Percentiles rank a stretch among this genome's conserved stretches.
Conservation (phyloP, 2,797 vertebrate species). For the Sardinella longiceps region DNA sequence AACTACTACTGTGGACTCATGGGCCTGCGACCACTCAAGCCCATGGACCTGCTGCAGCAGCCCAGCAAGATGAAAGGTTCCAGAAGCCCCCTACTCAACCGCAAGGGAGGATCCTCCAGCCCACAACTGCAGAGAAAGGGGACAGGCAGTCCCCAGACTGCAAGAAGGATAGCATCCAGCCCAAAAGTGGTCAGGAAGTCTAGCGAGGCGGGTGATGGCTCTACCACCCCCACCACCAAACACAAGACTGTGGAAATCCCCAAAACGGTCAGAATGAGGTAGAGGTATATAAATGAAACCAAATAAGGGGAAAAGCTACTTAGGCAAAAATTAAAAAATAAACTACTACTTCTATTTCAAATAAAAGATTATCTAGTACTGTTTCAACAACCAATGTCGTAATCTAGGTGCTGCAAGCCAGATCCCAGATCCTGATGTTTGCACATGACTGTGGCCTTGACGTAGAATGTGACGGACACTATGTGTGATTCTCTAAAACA, state of each 20-base stretch:
- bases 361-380: background rate
- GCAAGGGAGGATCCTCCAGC: slow-evolving; percentile 84
- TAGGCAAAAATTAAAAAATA: background rate
- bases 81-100: slow-evolving; percentile 84
- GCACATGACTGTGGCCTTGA: slow-evolving; percentile 2
- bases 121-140: slow-evolving; percentile 89
- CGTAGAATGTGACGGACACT: slow-evolving; percentile 22
- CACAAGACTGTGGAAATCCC: slow-evolving; percentile 67
- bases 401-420: slow-evolving; percentile 28
- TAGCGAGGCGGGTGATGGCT: slow-evolving; percentile 70
- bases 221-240: slow-evolving; percentile 65
- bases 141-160: slow-evolving; percentile 79
- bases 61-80: slow-evolving; percentile 84
- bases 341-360: background rate
- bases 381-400: background rate
- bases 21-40: slow-evolving; percentile 79
- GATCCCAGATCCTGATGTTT: slow-evolving; percentile 13
- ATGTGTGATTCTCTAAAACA: slow-evolving; percentile 8
- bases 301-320: slow-evolving; percentile 39
- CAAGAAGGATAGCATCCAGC: slow-evolving; percentile 70
- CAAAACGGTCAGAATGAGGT: slow-evolving; percentile 70
- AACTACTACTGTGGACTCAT: slow-evolving; percentile 89
- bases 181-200: slow-evolving; percentile 78
- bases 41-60: slow-evolving; percentile 76
- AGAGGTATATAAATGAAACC: slow-evolving; percentile 56